Conservation (phyloP, 2,113 vertebrate genomes). For the Lichenostomus cassidix region DNA sequence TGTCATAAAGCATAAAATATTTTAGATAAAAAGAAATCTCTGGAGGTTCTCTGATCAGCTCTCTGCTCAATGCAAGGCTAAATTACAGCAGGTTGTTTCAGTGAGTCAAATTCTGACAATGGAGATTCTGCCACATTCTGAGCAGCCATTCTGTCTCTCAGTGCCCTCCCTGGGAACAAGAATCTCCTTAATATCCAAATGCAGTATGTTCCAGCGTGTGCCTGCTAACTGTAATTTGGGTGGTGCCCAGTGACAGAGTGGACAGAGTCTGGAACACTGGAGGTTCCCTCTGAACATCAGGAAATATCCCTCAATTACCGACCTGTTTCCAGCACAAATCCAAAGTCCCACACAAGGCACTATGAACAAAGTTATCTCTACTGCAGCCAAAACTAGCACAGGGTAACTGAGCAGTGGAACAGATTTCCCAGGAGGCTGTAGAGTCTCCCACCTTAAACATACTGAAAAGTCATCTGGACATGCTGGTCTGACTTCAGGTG, state of each 20-base stretch:
- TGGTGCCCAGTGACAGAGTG: background rate
- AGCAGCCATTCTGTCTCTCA: background rate
- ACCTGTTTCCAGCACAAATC: background rate
- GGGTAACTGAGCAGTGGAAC: background rate
- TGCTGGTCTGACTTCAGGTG: rapidly evolving
- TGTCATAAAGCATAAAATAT: background rate
- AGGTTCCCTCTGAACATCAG: background rate
- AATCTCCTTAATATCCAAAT: background rate
- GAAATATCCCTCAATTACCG: background rate
- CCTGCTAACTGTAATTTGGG: background rate
- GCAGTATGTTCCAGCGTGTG: background rate
- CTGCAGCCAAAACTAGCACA: background rate
- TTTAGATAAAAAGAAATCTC: background rate
- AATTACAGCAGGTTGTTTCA: background rate
- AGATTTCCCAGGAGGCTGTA: background rate
- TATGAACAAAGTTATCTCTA: background rate
- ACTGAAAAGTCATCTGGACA: background rate
- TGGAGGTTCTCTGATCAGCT: background rate
- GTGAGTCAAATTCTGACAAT: rapidly evolving
- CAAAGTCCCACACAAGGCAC: background rate
- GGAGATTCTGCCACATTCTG: background rate
- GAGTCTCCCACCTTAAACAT: background rate
- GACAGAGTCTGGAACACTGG: background rate
- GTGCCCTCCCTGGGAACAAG: background rate
- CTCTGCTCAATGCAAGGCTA: background rate